Conservation (phyloP, 2,113 vertebrate species). For the Dascyllus trimaculatus region DNA sequence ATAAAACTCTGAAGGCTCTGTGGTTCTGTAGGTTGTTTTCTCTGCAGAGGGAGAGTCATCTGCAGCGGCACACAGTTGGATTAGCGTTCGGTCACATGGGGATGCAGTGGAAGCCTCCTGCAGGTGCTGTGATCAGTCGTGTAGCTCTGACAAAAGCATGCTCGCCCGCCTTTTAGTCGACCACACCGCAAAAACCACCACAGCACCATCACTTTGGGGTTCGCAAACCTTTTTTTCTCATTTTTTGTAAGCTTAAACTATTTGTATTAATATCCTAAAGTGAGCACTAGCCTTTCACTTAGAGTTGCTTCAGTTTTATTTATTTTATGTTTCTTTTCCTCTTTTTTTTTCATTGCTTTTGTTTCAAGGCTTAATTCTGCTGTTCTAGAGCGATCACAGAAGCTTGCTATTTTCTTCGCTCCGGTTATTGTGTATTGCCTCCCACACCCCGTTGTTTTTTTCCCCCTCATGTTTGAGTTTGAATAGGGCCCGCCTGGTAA, state of each 20-base stretch:
- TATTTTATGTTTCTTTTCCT: conserved; percentile 58
- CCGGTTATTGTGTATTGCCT: conserved; percentile 70
- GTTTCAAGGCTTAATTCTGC: conserved; percentile 51
- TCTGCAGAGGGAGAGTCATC: conserved; percentile 28
- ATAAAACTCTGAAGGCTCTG: conserved; percentile 36
- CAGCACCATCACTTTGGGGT: conserved; percentile 48
- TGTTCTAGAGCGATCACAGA: conserved; percentile 59
- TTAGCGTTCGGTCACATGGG: conserved; percentile 15
- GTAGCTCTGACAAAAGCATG: conserved; percentile 66
- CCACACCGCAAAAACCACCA: conserved; percentile 29
- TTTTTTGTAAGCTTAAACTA: conserved; percentile 64
- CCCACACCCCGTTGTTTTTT: conserved; percentile 47
- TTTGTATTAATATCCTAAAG: conserved; percentile 70
- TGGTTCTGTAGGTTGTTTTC: conserved; percentile 31
- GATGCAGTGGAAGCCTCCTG: conserved; percentile 43
- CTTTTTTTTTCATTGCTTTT: conserved; percentile 27
- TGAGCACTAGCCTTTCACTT: conserved; percentile 66
- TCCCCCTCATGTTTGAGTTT: conserved; percentile 38
- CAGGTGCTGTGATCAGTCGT: conserved; percentile 62
- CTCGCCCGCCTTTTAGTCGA: conserved; percentile 52
- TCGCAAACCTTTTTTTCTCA: conserved; percentile 40
- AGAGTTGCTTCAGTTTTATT: conserved; percentile 75
- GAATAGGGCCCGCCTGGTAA: conserved; percentile 9
- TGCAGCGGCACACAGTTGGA: conserved; percentile 20
- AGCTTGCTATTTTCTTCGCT: conserved; percentile 43